Evolutionary conservation across 2,888 invertebrate genomes (phyloP), one percentile per base, ranked within the genome.

Genomic region (Limnephilus lunatus): DNA sequence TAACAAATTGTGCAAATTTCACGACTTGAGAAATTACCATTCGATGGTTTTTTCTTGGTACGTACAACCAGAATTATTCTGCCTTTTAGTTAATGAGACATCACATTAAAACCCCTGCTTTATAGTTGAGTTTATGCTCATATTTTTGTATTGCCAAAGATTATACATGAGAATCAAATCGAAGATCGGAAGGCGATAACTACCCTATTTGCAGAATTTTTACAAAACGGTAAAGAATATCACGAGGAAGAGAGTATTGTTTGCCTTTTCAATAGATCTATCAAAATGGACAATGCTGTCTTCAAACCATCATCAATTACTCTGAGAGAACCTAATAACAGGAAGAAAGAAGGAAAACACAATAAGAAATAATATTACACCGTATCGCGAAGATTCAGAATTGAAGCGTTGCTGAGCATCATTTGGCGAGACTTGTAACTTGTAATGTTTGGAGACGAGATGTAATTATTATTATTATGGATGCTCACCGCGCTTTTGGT

Each of bases 401-500:
- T n/a, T n/a, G 68, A 68, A 68, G 68, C 68, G 25, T n/a, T 68
- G 9, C 25, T 19, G 25, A 68, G 53, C 32, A 44, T 1, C 9
- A 68, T 68, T 68, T 68, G 9, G 25, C 25, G 25, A 68, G 68
- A n/a, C 68, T 68, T 68, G 68, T 68, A 68, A n/a, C 9, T 68
- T 68, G 68, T 68, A 68, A n/a, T 9, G n/a, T 68, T 68, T 32
- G 82, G 14, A 82, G 31, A 82, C 30, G 82, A 82, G 82, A 7
- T 31, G 12, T 82, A 82, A 82, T 82, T 31, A 82, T 82, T 35
- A 83, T 85, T 35, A 83, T 83, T 19, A 39, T 85, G 32, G 35
- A 89, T 81, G 88, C 35, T 89, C 80, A 80, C 80, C 80, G 19
- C 88, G 35, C 88, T 81, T 81, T 81, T 89, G 9, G 12, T 89